Percentiles rank a stretch among this genome's conserved stretches.
phyloP scores from a whole-genome alignment of 2,797 vertebrate genomes.

The Sebastes elongatus region DNA sequence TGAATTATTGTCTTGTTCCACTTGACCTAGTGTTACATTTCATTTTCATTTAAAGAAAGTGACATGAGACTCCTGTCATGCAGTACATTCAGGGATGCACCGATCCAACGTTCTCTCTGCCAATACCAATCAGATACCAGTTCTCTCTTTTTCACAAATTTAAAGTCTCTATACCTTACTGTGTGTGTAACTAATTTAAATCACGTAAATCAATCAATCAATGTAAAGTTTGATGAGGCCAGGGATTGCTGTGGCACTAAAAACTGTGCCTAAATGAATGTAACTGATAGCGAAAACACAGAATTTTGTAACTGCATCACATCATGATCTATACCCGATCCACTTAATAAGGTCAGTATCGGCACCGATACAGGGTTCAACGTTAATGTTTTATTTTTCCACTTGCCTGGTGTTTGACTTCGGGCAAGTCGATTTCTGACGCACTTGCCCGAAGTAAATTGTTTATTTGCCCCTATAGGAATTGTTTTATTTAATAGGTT shows the following conservation, averaged over 20 bases:
- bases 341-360: not conserved
- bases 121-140: not conserved
- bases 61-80: not conserved
- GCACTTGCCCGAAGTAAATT: no score
- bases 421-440: rapidly evolving
- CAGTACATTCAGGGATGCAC: no score
- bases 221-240: not conserved
- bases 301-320: not conserved
- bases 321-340: not conserved
- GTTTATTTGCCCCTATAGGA: rapidly evolving
- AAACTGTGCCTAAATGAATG: not conserved
- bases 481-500: no score
- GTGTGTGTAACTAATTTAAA: not conserved
- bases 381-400: no score
- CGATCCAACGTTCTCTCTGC: not conserved
- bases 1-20: not conserved
- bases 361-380: no score
- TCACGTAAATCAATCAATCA: not conserved
- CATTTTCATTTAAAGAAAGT: not conserved
- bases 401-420: no score
- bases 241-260: not conserved
- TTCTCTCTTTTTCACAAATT: not conserved
- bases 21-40: not conserved
- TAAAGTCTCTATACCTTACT: not conserved
- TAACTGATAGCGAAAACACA: not conserved